Conservation (phyloP, 2,797 vertebrate species). For the Lophotriccus pileatus region DNA sequence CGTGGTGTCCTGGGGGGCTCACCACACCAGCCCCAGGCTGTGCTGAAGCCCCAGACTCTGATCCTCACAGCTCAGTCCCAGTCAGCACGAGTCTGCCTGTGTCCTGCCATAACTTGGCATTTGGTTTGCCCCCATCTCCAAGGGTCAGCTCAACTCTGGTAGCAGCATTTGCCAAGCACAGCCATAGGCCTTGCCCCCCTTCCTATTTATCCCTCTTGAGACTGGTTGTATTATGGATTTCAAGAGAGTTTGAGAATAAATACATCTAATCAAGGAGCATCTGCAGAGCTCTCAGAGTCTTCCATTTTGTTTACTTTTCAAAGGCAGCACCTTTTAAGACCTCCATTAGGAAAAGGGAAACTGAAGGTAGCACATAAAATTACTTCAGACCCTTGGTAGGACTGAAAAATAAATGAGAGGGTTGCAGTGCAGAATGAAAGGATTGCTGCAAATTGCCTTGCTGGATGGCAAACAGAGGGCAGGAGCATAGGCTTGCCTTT, state of each 20-base stretch:
- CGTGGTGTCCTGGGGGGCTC: fast-evolving
- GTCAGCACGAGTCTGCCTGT: fast-evolving
- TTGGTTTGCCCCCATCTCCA: fast-evolving
- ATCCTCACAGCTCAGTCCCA: fast-evolving
- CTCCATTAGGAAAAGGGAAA: slow-evolving; percentile 17
- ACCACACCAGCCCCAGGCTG: neutral
- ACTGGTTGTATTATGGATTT: neutral
- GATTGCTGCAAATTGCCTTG: neutral
- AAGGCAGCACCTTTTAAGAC: slow-evolving; percentile 16
- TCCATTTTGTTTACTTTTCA: neutral
- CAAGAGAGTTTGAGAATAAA: neutral
- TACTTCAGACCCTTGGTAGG: slow-evolving; percentile 3
- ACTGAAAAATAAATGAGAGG: neutral
- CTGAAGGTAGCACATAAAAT: slow-evolving; percentile 9
- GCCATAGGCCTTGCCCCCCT: neutral
- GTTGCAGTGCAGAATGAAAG: neutral
- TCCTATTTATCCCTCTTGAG: neutral
- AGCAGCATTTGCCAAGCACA: neutral
- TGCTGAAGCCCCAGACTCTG: fast-evolving
- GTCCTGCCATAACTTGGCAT: fast-evolving
- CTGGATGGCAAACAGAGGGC: neutral
- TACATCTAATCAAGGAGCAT: neutral
- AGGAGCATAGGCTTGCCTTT: neutral
- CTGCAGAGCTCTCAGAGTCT: neutral
- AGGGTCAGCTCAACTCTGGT: neutral